Conservation (phyloP, 2,888 invertebrate species). For the Phytoseiulus persimilis region DNA sequence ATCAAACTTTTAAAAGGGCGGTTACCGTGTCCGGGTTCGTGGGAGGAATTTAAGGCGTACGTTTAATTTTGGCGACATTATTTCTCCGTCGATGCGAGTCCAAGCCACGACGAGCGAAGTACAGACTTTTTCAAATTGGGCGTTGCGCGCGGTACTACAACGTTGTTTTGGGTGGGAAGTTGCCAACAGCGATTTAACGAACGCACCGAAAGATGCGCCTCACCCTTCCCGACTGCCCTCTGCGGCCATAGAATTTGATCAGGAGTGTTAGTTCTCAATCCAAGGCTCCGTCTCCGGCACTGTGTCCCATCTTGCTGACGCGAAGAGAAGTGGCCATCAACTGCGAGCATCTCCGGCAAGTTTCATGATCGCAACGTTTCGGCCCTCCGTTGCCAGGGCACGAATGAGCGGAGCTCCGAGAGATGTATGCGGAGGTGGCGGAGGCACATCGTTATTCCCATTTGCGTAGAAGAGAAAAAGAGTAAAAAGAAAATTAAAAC, state of each 20-base stretch:
- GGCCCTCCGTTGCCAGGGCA: no score
- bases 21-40: background rate
- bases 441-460: no score
- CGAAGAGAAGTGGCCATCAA: no score
- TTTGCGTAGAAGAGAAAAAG: no score
- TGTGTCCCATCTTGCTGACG: no score
- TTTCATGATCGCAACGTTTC: no score
- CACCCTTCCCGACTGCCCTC: background rate
- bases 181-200: background rate
- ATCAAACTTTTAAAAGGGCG: background rate
- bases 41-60: background rate
- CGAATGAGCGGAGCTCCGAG: no score
- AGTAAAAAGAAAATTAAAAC: no score
- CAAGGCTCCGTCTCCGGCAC: no score
- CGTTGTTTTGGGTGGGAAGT: background rate
- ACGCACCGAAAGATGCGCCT: background rate
- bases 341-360: no score
- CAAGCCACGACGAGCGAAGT: background rate
- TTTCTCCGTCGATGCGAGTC: background rate
- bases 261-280: background rate
- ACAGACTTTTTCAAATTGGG: background rate
- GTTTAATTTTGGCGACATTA: constrained; percentile 5
- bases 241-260: background rate
- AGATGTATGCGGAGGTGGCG: no score
- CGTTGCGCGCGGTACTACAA: background rate